A percentile compares a stretch with the other conserved stretches of the same genome.
phyloP scores from a whole-genome alignment of 2,888 invertebrate genomes.

The Zaprionus obscuricornis region DNA sequence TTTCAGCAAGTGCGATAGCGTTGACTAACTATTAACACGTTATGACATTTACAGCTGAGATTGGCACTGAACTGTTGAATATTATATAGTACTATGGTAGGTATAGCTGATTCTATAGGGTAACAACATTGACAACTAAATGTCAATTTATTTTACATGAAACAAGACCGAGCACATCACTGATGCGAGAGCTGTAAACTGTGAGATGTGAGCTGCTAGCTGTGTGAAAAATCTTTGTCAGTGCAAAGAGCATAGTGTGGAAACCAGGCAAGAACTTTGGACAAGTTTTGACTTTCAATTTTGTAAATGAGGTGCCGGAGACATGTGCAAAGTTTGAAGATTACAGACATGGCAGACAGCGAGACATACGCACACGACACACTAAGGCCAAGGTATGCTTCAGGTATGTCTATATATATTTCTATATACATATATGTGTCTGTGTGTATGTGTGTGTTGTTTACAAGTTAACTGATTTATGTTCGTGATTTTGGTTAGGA shows the following conservation, averaged over 20 bases:
- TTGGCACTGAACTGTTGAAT: neutral
- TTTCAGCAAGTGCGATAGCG: constrained; percentile 14
- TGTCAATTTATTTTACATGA: constrained; percentile 77
- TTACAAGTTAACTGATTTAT: constrained; percentile 75
- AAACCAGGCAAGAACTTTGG: constrained; percentile 51
- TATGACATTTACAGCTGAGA: constrained; percentile 61
- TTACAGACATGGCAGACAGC: constrained; percentile 39
- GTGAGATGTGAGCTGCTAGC: constrained; percentile 20
- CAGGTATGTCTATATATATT: constrained; percentile 16
- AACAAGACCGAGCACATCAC: constrained; percentile 34
- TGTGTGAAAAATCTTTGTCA: constrained; percentile 11
- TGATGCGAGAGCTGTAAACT: neutral
- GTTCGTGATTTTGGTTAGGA: constrained; percentile 62
- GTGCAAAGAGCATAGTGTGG: neutral
- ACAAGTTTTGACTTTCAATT: constrained; percentile 78
- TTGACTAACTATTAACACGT: constrained; percentile 69
- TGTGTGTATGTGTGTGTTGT: constrained; percentile 39
- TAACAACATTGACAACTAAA: constrained; percentile 61
- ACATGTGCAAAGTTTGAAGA: constrained; percentile 68
- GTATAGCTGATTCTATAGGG: neutral
- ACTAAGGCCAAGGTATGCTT: constrained; percentile 15
- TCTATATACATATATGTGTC: constrained; percentile 1
- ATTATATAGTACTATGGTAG: neutral
- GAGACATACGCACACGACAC: constrained; percentile 1
- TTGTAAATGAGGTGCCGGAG: constrained; percentile 74